phyloP scores from a whole-genome alignment of 2,113 vertebrate species.

The Falcunculus frontatus region DNA sequence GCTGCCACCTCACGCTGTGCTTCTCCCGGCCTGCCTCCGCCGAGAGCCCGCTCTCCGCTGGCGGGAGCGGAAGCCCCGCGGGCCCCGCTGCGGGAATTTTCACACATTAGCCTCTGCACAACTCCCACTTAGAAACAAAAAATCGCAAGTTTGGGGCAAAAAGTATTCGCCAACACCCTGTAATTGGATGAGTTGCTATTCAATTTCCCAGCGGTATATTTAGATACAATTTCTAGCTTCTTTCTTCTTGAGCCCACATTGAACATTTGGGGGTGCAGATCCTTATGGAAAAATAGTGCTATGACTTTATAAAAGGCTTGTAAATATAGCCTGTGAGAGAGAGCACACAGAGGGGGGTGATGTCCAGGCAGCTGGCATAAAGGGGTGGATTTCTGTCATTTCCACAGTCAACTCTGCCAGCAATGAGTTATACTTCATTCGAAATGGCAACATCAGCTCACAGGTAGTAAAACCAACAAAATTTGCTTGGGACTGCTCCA shows the following conservation, averaged over 20 bases:
- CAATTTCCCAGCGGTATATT: not conserved
- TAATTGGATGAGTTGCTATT: not conserved
- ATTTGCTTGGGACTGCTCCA: not conserved
- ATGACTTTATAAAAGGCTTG: not conserved
- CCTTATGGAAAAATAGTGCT: not conserved
- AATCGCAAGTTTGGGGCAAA: not conserved
- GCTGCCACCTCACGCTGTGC: constrained; percentile 19
- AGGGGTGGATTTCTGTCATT: not conserved
- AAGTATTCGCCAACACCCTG: not conserved
- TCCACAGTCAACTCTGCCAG: not conserved
- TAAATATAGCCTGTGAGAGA: not conserved
- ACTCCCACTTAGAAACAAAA: constrained; percentile 26
- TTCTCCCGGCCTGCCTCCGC: not conserved
- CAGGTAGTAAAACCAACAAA: not conserved
- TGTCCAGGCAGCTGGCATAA: not conserved
- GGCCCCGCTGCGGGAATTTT: not conserved
- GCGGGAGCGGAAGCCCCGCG: not conserved
- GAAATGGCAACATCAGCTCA: not conserved
- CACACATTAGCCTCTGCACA: constrained; percentile 6
- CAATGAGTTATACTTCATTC: not conserved
- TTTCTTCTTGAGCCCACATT: not conserved
- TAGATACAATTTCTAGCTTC: not conserved
- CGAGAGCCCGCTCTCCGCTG: not conserved
- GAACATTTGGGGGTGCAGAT: not conserved
- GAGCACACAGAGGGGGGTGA: not conserved